phyloP scores from a whole-genome alignment of 1,140 invertebrate genomes.

The Drosophila rufa region DNA sequence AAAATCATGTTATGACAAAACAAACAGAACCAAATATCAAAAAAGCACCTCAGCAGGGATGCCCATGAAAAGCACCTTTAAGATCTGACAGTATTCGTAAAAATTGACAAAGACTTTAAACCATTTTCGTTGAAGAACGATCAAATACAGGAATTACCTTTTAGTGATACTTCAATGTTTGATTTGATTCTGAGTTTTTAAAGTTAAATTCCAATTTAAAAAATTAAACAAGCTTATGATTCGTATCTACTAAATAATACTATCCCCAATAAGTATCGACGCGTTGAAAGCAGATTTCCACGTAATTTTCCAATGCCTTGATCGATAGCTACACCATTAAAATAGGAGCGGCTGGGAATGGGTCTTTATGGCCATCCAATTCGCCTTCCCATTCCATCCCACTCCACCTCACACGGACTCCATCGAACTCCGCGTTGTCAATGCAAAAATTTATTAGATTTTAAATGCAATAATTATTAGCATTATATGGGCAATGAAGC shows the following conservation, averaged over 20 bases:
- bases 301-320: conserved; percentile 3
- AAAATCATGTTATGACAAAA: not conserved
- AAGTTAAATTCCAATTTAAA: not conserved
- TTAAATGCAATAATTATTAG: conserved; percentile 84
- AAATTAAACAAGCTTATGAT: not conserved
- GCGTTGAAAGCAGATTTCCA: not conserved
- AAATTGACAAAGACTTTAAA: not conserved
- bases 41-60: not conserved
- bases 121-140: not conserved
- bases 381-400: not conserved
- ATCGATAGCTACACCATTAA: conserved; percentile 62
- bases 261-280: conserved; percentile 1
- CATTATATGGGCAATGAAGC: conserved; percentile 83
- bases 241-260: no score
- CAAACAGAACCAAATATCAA: not conserved
- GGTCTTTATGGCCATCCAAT: not conserved
- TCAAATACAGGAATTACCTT: no score
- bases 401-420: conserved; percentile 14
- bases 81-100: not conserved
- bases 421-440: conserved; percentile 70
- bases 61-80: not conserved
- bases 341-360: conserved; percentile 67
- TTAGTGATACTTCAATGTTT: not conserved
- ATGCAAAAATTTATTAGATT: conserved; percentile 84
- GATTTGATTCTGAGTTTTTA: not conserved